phyloP scores from a whole-genome alignment of 2,797 vertebrate species.

The Silurus lanzhouensis region DNA sequence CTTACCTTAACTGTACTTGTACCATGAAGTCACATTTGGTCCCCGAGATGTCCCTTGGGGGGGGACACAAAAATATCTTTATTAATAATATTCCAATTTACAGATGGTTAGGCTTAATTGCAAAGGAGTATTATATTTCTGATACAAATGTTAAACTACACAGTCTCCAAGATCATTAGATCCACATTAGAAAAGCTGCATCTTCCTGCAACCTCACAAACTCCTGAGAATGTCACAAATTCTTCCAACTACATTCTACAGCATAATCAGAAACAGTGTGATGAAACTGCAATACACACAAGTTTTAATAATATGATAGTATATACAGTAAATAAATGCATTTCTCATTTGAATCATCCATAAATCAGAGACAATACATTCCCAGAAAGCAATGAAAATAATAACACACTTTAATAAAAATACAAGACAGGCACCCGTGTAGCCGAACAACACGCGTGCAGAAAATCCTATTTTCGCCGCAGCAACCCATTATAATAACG shows the following conservation, averaged over 20 bases:
- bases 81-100: neutral
- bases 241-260: neutral
- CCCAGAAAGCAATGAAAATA: neutral
- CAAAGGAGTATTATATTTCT: neutral
- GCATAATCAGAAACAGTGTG: neutral
- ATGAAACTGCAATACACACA: neutral
- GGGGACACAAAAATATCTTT: neutral
- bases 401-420: neutral
- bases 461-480: neutral
- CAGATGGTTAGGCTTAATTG: neutral
- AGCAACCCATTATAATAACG: neutral
- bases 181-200: neutral
- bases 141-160: neutral
- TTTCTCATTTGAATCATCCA: neutral
- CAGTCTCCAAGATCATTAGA: neutral
- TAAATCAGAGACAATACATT: neutral
- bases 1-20: conserved; percentile 95
- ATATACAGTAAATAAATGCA: neutral
- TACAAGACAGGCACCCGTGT: neutral
- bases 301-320: neutral
- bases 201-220: neutral
- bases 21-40: conserved; percentile 99
- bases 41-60: conserved; percentile 95
- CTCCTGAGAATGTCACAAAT: neutral
- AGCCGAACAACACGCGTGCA: too few species aligned